Evolutionary conservation across 2,113 vertebrate species (phyloP).

Genomic region (Limnothrissa miodon): DNA sequence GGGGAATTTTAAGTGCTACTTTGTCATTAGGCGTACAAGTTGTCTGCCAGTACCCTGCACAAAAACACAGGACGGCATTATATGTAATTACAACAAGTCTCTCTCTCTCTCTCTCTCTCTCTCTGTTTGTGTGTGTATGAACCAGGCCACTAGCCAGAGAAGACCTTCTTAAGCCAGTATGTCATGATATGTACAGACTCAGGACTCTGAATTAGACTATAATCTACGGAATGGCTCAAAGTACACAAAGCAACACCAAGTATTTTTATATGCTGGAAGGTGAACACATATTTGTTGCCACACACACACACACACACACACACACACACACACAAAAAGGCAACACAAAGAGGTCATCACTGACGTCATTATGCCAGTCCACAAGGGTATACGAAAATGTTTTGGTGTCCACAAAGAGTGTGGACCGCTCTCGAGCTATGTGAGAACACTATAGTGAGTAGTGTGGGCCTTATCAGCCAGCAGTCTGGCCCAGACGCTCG

Average conservation of each 20-base stretch:
- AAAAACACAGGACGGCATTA: constrained; percentile 77
- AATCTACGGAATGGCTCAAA: not conserved
- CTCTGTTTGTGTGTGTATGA: constrained; percentile 59
- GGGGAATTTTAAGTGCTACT: constrained; percentile 70
- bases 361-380: not conserved
- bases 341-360: not conserved
- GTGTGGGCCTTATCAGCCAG: not conserved
- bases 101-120: constrained; percentile 61
- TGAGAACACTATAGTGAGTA: not conserved
- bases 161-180: not conserved
- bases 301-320: not conserved
- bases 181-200: not conserved
- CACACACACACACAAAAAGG: not conserved
- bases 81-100: constrained; percentile 75
- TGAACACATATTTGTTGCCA: not conserved
- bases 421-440: too few species aligned
- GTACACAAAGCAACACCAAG: not conserved
- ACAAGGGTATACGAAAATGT: constrained; percentile 5
- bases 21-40: constrained; percentile 68
- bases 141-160: constrained; percentile 59
- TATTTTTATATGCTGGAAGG: not conserved
- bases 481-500: not conserved
- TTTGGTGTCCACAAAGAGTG: not conserved
- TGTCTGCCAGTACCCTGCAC: constrained; percentile 66
- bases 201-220: not conserved